Evolutionary conservation across 2,113 vertebrate genomes (phyloP), one percentile per base, ranked within the genome.

Genomic region (Cranoglanis bouderius): DNA sequence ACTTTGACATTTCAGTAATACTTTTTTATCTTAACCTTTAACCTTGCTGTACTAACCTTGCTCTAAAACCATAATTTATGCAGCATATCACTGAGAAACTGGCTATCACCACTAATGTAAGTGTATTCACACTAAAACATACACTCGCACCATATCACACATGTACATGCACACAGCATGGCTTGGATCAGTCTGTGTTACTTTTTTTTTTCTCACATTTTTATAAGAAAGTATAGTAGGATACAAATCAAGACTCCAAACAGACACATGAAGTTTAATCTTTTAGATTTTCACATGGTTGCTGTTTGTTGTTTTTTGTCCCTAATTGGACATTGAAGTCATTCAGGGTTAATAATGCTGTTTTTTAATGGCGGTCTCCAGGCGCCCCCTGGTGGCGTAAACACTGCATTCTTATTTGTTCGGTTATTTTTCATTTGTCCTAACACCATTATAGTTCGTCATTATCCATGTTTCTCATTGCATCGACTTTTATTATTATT

Each of bases 61-160:
- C 49, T 77, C 53, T 90, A 63, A 87, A 85, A 87, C 89, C 75
- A 94, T 90, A 90, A 92, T 92, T 92, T 88, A 88, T 32, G 91
- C 94, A 96, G 95, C 95, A 96, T 90, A 93, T 96, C 92, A 94
- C 94, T 89, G 93, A 94, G 90, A 96, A 95, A 93, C 93, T 96
- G 95, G 94, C 94, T 84, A 92, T 95, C 85, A 96, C 95, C 40
- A 88, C 94, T 92, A 95, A 94, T 61, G 95, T 96, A 95, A 96
- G 95, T 96, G 88, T 88, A 46, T 49, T 32, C 40, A 85, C 6
- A 1, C 83, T 67, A 67, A 67, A 74, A 51, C 57, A 38, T 49
- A 38, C 38, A 70, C 21, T 40, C 10, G 6, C 80, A n/a, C 32
- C 43, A 77, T 13, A 77, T 55, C 10, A 21, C 35, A 55, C 78